Conservation (phyloP, 2,797 vertebrate genomes). For the Acipenser transmontanus region DNA sequence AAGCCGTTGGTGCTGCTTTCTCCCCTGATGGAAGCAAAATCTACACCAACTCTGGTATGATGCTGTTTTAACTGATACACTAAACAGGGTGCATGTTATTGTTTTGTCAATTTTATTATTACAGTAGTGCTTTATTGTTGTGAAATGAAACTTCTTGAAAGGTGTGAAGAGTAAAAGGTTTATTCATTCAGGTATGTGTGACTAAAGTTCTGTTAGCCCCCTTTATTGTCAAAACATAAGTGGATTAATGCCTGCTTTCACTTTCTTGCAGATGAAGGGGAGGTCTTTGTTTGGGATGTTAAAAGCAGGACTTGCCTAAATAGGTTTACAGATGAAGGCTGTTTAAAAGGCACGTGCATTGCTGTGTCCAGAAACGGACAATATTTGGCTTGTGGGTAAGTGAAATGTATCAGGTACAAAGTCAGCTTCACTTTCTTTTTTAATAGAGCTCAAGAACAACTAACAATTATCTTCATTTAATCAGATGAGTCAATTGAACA, state of each 20-base stretch:
- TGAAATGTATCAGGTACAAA: background rate
- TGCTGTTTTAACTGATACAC: too few relatives aligned
- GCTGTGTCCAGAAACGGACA: conserved; percentile 44
- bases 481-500: background rate
- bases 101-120: too few relatives aligned
- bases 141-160: too few relatives aligned
- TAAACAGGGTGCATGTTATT: too few relatives aligned
- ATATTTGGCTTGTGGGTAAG: conserved; percentile 64
- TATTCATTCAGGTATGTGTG: too few relatives aligned
- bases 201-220: too few relatives aligned
- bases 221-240: too few relatives aligned
- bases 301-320: conserved; percentile 53
- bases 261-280: conserved; percentile 48
- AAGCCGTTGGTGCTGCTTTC: conserved; percentile 62
- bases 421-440: too few relatives aligned
- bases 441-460: background rate
- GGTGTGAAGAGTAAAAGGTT: too few relatives aligned
- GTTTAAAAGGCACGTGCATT: conserved; percentile 43
- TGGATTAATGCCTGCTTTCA: background rate
- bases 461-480: background rate
- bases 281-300: conserved; percentile 64
- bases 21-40: conserved; percentile 74
- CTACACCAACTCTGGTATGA: conserved; percentile 74
- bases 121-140: too few relatives aligned
- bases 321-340: conserved; percentile 59